Conservation (phyloP, 2,113 vertebrate species). For the Xenopus laevis region DNA sequence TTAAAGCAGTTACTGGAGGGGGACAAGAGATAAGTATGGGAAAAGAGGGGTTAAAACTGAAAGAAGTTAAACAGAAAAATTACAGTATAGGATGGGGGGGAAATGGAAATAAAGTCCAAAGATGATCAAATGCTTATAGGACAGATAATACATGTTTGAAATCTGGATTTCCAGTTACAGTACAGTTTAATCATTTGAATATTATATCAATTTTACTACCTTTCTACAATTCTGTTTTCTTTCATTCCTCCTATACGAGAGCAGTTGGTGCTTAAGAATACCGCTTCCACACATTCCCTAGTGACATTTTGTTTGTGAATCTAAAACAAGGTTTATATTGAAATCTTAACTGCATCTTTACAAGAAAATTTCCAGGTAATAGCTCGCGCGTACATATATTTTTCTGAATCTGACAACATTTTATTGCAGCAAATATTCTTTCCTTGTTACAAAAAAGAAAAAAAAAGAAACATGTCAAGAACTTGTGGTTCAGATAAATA, state of each 20-base stretch:
- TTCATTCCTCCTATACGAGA: background rate
- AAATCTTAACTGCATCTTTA: slow-evolving; percentile 50
- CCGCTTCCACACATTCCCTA: slow-evolving; percentile 25
- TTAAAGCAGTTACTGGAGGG: too few relatives aligned
- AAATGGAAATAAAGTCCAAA: too few relatives aligned
- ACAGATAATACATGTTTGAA: too few relatives aligned
- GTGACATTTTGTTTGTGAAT: slow-evolving; percentile 49
- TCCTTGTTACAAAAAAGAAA: slow-evolving; percentile 56
- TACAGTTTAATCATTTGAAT: too few relatives aligned
- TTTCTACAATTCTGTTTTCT: too few relatives aligned
- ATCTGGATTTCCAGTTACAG: too few relatives aligned
- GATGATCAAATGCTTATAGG: too few relatives aligned
- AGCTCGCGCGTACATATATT: slow-evolving; percentile 57
- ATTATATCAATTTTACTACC: too few relatives aligned
- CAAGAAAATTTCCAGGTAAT: slow-evolving; percentile 58
- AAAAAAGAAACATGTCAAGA: slow-evolving; percentile 60
- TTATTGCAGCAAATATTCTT: slow-evolving; percentile 58
- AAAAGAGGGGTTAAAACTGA: too few relatives aligned
- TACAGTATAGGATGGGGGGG: too few relatives aligned
- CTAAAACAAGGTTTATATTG: slow-evolving; percentile 44
- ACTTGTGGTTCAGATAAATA: slow-evolving; percentile 67
- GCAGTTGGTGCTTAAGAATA: slow-evolving; percentile 6
- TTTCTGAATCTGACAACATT: slow-evolving; percentile 60
- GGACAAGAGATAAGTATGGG: too few relatives aligned
- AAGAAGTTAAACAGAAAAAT: too few relatives aligned